Evolutionary conservation across 2,888 invertebrate genomes (phyloP), one percentile per base, ranked within the genome.

Genomic region (Dione vanillae): DNA sequence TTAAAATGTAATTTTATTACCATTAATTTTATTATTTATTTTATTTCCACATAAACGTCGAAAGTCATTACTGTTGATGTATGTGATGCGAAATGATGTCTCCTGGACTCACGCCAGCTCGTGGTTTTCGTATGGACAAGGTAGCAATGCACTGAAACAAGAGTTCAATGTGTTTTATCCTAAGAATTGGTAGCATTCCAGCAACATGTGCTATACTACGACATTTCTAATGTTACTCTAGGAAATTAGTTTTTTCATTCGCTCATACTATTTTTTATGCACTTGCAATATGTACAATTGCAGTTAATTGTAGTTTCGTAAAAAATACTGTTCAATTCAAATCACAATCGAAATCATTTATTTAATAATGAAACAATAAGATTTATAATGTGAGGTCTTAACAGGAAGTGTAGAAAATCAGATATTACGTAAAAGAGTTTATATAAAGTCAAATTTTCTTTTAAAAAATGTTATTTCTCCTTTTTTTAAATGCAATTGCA

Each of bases 101-200:
- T 64, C 58, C 58, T 72, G 72, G 72, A 64, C 37, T 43, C 9
- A 0, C 37, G 72, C 72, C 72, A 72, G 59, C 11, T 41, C 20
- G 52, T 68, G 64, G 64, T 64, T 49, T 20, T 59, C 51, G 54
- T 16, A 54, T 58, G 56, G 66, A 67, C 35, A 35, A 70, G 67
- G 70, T 72, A 64, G 64, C 66, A 59, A 67, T 58, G 65, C 66
- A 58, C 65, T 49, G 54, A 49, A 67, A 66, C 40, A 41, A 70
- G 41, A 52, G 72, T 66, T 72, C 67, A 72, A 67, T 62, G 72
- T 58, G 67, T 69, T 64, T 56, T 64, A 65, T 69, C 27, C 51
- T 27, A 62, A 37, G 64, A 72, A 51, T 72, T 72, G 66, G 69
- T 66, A 7, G 9, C 51, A 45, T 64, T 67, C 67, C 66, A 72